Percentiles rank a stretch among this genome's conserved stretches.
Evolutionary conservation across 2,113 vertebrate species (phyloP).

Genomic region (Crotalus horridus): DNA sequence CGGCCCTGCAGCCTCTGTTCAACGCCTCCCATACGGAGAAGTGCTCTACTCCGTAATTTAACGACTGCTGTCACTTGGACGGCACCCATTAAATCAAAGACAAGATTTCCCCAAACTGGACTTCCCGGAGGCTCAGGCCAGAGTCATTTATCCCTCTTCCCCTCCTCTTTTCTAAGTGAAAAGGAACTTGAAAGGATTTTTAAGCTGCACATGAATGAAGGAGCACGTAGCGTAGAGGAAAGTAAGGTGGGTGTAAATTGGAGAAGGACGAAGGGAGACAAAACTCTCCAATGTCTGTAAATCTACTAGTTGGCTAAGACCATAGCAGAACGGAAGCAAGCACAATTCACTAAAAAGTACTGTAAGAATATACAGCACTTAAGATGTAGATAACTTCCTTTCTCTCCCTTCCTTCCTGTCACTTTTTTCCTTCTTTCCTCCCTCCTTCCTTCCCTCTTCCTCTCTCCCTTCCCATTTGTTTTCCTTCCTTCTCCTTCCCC

Average conservation of each 20-base stretch:
- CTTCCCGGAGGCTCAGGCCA: neutral
- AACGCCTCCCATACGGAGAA: neutral
- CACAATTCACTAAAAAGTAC: neutral
- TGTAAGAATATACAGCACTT: neutral
- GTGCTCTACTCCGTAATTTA: neutral
- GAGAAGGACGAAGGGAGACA: neutral
- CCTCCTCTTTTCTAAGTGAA: neutral
- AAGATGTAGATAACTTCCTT: fast-evolving
- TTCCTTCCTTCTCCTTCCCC: no score
- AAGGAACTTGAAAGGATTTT: neutral
- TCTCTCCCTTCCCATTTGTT: no score
- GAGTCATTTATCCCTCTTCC: neutral
- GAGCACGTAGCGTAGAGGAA: neutral
- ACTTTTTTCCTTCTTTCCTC: neutral
- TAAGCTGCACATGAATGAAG: neutral
- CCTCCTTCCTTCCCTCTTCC: neutral
- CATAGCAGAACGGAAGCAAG: neutral
- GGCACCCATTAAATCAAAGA: neutral
- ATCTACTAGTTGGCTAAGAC: neutral
- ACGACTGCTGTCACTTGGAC: no score
- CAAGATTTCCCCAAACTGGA: neutral
- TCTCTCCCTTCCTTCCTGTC: neutral
- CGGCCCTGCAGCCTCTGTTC: neutral
- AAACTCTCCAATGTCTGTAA: neutral
- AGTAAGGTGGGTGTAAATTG: neutral